Base-by-base conservation (phyloP, 2,113 vertebrate species). In the Chamaea fasciata region DNA sequence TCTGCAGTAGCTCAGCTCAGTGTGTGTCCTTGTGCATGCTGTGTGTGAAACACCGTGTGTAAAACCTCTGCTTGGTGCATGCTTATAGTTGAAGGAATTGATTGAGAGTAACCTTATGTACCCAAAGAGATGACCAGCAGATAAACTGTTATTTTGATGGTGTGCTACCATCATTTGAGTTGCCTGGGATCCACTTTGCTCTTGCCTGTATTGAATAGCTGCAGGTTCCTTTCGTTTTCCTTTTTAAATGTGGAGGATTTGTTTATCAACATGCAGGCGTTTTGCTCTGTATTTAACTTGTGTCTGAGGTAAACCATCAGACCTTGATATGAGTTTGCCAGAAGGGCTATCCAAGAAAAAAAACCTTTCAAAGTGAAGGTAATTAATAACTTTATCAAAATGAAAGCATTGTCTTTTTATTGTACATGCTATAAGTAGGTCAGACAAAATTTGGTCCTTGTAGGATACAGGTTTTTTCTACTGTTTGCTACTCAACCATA, bases 381-480 rank as follows among this genome's bases (percentile, higher is more conserved):
- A 10, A 19, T 55, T 47, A 35, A 14, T 68, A 82, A 56, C 5
- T 63, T 33, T 27, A 35, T 67, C 41, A 68, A 64, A 92, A 74
- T 50, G 6, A 67, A 75, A 35, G 4, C 5, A 6, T 8, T 65
- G 6, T 30, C 8, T 10, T 33, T 7, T 76, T 69, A 44, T 6
- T 64, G 24, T 18, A 15, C 0, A 0, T 64, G 14, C 13, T 22
- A 5, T 28, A 76, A 63, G 41, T 18, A 13, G n/a, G 12, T 73
- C 50, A 60, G 26, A 9, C 24, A 69, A 53, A n/a, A 13, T 53
- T 24, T 52, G 7, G 33, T 47, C 13, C 2, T 39, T 68, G 9
- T 0, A 8, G 6, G 3, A 4, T 37, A 30, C 2, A 26, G 6
- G 0, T 5, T 35, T 77, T 35, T 37, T 5, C 8, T 68, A 16